Base-by-base conservation (phyloP, 2,797 vertebrate genomes). In the Ptychadena robeensis region DNA sequence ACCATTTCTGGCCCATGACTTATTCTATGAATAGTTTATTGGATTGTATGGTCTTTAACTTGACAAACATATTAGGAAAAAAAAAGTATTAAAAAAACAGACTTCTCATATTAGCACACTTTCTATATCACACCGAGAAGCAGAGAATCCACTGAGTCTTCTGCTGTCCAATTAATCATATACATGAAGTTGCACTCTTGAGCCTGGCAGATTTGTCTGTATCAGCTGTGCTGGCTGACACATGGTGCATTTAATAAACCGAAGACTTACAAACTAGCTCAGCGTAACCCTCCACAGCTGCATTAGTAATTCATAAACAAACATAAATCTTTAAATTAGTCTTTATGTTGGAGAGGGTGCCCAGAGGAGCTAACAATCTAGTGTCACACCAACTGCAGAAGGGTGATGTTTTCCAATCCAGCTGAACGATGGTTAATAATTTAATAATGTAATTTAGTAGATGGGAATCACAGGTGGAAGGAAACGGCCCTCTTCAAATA, bases 281-380 rank as follows among this genome's bases (percentile, higher is more conserved):
- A 48, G n/a, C 31, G 4, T 53, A 32, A 65, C 64, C 38, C 64
- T 78, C 64, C 48, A 34, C 32, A 48, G 75, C 35, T 68, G 48
- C 63, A 67, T 78, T 78, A 78, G 64, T 53, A 78, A 67, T 67
- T 67, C 75, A 78, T 78, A 77, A 77, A 11, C 37, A 65, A 77
- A 77, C 74, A 77, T 77, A 78, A 78, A 67, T 78, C 64, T 67
- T 78, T 78, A 78, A 78, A 64, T 48, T 68, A 48, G 22, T 66
- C 38, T 44, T 34, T 57, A 53, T 67, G 28, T 25, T 25, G n/a
- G 28, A 38, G 37, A 67, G 9, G 30, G 35, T 65, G 57, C 61
- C 73, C 61, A 64, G 28, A 77, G 38, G 63, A 65, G 38, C 30
- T 57, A 78, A 67, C 75, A 67, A 67, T 44, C 64, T 48, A 68